Evolutionary conservation across 2,113 vertebrate genomes (phyloP).

Genomic region (Notechis scutatus): DNA sequence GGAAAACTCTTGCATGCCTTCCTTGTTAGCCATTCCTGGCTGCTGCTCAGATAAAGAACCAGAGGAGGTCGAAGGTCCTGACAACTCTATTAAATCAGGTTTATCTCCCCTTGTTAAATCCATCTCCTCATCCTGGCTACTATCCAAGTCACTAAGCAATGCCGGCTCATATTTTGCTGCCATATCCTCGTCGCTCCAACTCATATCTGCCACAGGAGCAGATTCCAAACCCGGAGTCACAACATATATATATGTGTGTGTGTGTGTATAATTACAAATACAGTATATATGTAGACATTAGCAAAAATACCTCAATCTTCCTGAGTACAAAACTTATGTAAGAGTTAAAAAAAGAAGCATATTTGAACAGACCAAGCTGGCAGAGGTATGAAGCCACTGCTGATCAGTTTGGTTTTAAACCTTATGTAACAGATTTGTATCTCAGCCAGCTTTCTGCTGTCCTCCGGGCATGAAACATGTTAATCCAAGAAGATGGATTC

Average conservation of each 20-base stretch:
- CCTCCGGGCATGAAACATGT: not conserved
- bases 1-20: no score
- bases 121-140: no score
- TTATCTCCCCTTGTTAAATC: no score
- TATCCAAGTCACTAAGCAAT: no score
- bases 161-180: no score
- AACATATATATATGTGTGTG: not conserved
- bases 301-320: not conserved
- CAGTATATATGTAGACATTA: not conserved
- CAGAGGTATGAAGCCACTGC: not conserved
- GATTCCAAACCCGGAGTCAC: no score
- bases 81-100: no score
- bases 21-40: no score
- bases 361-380: not conserved
- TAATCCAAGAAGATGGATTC: not conserved
- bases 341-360: not conserved
- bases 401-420: not conserved
- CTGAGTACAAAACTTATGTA: not conserved
- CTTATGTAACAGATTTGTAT: not conserved
- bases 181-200: no score
- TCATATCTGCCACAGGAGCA: no score
- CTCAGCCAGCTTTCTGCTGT: not conserved
- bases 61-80: no score
- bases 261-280: not conserved
- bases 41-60: no score